These are phyloP conservation scores for Tethya wilhelma DNA, from an alignment of 37 sponge, comb jelly and placozoan species.

Conservation along the genomic window DNA sequence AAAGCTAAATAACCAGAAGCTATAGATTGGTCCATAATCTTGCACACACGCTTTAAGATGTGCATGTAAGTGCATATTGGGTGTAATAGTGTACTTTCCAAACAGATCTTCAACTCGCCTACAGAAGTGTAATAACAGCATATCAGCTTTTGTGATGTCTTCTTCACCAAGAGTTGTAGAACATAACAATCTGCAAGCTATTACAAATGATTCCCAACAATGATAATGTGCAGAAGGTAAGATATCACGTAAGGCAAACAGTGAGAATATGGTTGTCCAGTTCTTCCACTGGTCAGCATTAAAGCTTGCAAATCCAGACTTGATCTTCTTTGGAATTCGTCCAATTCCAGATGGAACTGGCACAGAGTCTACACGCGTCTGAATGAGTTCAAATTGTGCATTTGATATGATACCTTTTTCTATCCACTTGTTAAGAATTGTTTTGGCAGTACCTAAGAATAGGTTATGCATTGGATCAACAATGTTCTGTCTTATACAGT, in stretches of 20 bases:
- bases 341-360: not conserved
- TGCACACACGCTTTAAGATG: not conserved
- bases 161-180: not conserved
- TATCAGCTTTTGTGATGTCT: not conserved
- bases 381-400: not conserved
- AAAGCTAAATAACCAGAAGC: conserved; percentile 25
- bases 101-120: conserved; percentile 1
- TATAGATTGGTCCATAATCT: conserved; percentile 25
- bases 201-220: conserved; percentile 29
- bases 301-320: not conserved
- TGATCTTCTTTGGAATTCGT: not conserved
- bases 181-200: conserved; percentile 29
- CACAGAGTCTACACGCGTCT: not conserved
- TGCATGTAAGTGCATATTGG: conserved; percentile 36
- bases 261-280: not conserved
- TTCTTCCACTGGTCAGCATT: not conserved
- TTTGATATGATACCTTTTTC: not conserved
- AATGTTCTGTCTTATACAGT: not conserved
- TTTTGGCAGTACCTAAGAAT: conserved; percentile 8
- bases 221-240: conserved; percentile 18
- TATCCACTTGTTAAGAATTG: not conserved
- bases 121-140: conserved; percentile 13
- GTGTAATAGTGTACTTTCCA: conserved; percentile 14
- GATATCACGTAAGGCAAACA: not conserved
- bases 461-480: conserved; percentile 21